Conservation (phyloP, 2,888 invertebrate genomes). For the Nomada fucata region DNA sequence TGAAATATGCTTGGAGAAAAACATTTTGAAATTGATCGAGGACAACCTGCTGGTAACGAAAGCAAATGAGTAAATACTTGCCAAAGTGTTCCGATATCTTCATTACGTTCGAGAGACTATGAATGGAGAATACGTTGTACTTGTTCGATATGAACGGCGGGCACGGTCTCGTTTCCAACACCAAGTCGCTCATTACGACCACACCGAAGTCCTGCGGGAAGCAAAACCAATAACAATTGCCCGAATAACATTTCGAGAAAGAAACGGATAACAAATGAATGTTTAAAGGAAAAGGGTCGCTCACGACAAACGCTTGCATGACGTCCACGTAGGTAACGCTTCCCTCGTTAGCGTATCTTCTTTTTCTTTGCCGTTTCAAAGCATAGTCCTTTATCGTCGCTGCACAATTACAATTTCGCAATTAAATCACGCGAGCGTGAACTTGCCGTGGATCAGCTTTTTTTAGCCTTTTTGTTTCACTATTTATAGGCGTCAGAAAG, state of each 20-base stretch:
- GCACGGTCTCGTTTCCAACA: slow-evolving; percentile 86
- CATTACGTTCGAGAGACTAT: too few species aligned
- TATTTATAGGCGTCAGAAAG: too few species aligned
- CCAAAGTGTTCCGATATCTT: too few species aligned
- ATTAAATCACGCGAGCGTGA: not conserved
- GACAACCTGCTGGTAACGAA: not conserved
- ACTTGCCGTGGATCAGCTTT: too few species aligned
- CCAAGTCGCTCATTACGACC: slow-evolving; percentile 85
- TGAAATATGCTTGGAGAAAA: too few species aligned
- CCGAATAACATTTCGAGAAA: not conserved
- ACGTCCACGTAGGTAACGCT: slow-evolving; percentile 81
- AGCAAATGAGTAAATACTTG: not conserved
- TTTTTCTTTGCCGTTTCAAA: slow-evolving; percentile 65
- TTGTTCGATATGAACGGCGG: slow-evolving; percentile 55
- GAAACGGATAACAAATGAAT: not conserved
- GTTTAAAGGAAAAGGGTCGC: slow-evolving; percentile 38
- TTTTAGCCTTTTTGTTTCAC: too few species aligned
- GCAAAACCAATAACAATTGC: not conserved
- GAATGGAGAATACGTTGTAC: not conserved
- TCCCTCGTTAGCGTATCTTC: slow-evolving; percentile 67
- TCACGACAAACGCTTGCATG: slow-evolving; percentile 83
- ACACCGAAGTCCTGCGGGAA: slow-evolving; percentile 84
- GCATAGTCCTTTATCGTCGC: slow-evolving; percentile 51
- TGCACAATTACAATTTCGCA: slow-evolving; percentile 8
- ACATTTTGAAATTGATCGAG: too few species aligned